A percentile compares a stretch with the other conserved stretches of the same genome.
These are phyloP conservation scores for Tetranychus piercei DNA, from an alignment of 2,888 invertebrate genomes.

Conservation along the genomic window DNA sequence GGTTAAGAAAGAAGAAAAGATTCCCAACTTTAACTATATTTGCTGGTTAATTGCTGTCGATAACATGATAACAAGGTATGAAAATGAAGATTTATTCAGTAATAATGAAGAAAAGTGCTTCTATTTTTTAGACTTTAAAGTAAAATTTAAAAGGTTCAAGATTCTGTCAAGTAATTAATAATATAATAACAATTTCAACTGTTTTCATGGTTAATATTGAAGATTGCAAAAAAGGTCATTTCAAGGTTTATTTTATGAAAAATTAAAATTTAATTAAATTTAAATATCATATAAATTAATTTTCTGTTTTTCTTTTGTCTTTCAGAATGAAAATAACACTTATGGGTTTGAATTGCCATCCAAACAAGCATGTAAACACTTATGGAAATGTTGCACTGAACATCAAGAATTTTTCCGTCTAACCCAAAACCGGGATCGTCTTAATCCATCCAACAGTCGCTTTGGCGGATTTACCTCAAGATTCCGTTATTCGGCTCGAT, in stretches of 20 bases:
- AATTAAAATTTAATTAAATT: neutral
- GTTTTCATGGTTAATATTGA: neutral
- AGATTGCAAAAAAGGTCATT: neutral
- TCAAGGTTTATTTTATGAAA: neutral
- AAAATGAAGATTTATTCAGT: neutral
- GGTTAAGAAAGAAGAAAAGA: neutral
- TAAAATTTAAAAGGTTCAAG: too few relatives aligned
- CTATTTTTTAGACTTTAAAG: neutral
- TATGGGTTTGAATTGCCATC: slow-evolving; percentile 86
- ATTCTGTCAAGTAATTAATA: too few relatives aligned
- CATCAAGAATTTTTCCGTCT: slow-evolving; percentile 54
- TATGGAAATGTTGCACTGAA: slow-evolving; percentile 89
- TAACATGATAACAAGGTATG: neutral
- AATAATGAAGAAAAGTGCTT: neutral
- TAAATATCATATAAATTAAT: neutral
- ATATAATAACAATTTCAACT: too few relatives aligned
- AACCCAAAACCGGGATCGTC: slow-evolving; percentile 17
- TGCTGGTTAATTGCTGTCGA: too few relatives aligned
- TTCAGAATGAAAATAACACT: slow-evolving; percentile 76
- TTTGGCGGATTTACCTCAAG: slow-evolving; percentile 29
- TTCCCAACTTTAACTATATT: too few relatives aligned
- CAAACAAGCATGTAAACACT: slow-evolving; percentile 74
- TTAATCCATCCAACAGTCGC: neutral
- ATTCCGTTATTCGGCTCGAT: slow-evolving; percentile 11
- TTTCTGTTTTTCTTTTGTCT: too few relatives aligned